Conservation (phyloP, 2,888 invertebrate species). For the Cephus rjabovi region DNA sequence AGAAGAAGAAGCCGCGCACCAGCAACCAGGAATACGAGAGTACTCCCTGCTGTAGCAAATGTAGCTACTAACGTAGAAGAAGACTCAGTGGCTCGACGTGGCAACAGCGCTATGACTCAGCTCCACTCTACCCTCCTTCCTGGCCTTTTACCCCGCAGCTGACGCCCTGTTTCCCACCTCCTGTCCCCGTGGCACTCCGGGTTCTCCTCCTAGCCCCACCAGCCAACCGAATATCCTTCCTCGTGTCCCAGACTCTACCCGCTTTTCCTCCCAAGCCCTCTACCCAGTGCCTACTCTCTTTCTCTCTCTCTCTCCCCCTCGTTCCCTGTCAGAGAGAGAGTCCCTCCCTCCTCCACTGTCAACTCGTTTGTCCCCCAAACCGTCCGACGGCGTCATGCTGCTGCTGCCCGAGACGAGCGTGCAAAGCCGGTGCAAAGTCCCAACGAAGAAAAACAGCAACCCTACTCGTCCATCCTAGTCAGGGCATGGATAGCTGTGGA, state of each 20-base stretch:
- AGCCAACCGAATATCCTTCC: slow-evolving; percentile 47
- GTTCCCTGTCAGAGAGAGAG: not conserved
- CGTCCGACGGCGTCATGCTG: slow-evolving; percentile 32
- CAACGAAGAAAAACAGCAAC: slow-evolving; percentile 43
- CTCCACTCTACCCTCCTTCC: slow-evolving; percentile 46
- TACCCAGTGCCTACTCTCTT: slow-evolving; percentile 22
- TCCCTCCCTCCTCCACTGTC: slow-evolving; percentile 35
- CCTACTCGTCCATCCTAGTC: not conserved
- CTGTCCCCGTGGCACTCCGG: slow-evolving; percentile 20
- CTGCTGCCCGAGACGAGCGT: slow-evolving; percentile 43
- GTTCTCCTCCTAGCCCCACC: slow-evolving; percentile 19
- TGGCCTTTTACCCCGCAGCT: slow-evolving; percentile 53
- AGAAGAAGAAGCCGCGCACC: slow-evolving; percentile 1
- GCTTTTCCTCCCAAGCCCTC: slow-evolving; percentile 22
- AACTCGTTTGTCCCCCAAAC: slow-evolving; percentile 43
- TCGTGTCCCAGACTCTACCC: slow-evolving; percentile 44
- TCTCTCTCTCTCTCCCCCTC: slow-evolving; percentile 21
- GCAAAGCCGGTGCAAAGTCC: slow-evolving; percentile 38
- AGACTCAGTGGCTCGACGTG: slow-evolving; percentile 42
- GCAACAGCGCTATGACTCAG: slow-evolving; percentile 66
- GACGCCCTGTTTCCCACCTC: slow-evolving; percentile 55
- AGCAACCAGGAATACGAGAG: not conserved
- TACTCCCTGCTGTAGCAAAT: not conserved
- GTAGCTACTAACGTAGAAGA: slow-evolving; percentile 4
- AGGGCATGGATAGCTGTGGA: not conserved